phyloP scores from a whole-genome alignment of 2,888 invertebrate genomes.

The Laspeyria flexula region DNA sequence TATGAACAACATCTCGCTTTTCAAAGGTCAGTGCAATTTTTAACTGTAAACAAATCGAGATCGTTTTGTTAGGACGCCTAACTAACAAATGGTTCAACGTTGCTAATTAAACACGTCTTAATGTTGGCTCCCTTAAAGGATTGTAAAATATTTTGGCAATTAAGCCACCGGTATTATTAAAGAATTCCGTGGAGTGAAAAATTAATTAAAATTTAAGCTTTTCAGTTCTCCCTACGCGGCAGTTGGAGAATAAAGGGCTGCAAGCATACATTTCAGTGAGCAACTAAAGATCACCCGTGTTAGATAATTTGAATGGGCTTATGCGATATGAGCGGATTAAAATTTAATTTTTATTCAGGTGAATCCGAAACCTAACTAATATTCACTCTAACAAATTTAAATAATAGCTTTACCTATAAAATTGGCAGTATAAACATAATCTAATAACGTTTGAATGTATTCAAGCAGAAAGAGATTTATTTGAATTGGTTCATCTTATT shows the following conservation, averaged over 20 bases:
- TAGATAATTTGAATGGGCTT: conserved; percentile 77
- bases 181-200: conserved; percentile 79
- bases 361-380: background rate
- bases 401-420: too few relatives aligned
- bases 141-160: conserved; percentile 78
- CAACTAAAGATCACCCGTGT: conserved; percentile 79
- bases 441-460: too few relatives aligned
- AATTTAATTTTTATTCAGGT: conserved; percentile 54
- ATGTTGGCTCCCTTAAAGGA: conserved; percentile 60
- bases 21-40: conserved; percentile 18
- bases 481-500: too few relatives aligned
- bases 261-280: conserved; percentile 76
- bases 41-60: conserved; percentile 33
- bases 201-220: conserved; percentile 83
- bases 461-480: too few relatives aligned
- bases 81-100: conserved; percentile 55
- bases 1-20: background rate
- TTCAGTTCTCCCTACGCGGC: conserved; percentile 67
- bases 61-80: conserved; percentile 26
- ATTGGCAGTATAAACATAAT: too few relatives aligned
- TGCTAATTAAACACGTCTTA: conserved; percentile 73
- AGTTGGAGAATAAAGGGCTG: conserved; percentile 68
- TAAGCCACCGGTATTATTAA: conserved; percentile 71
- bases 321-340: conserved; percentile 63
- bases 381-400: too few relatives aligned